These are phyloP conservation scores for Noctua janthe DNA, from an alignment of 2,888 invertebrate species.

Conservation along the genomic window DNA sequence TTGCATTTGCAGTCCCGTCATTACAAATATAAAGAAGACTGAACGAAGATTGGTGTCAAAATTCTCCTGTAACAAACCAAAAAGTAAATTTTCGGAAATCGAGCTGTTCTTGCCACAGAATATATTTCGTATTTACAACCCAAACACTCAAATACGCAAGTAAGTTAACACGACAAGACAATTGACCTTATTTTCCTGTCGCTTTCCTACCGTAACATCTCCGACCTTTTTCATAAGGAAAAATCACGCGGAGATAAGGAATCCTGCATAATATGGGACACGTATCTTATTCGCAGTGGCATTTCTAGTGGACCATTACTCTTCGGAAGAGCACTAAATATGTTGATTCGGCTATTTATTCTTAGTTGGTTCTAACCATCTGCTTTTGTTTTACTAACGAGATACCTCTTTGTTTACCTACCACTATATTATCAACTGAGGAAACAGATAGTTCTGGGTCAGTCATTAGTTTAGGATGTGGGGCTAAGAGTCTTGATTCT, in stretches of 20 bases:
- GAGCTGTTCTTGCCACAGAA: not conserved
- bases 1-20: not conserved
- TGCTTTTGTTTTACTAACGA: constrained; percentile 70
- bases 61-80: not conserved
- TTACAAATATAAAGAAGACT: not conserved
- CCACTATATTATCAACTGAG: constrained; percentile 34
- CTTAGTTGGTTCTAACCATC: constrained; percentile 63
- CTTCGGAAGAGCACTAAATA: constrained; percentile 67
- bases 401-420: constrained; percentile 49
- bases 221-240: constrained; percentile 43
- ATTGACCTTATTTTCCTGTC: constrained; percentile 51
- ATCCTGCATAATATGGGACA: constrained; percentile 46
- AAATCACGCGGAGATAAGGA: constrained; percentile 47
- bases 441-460: constrained; percentile 32
- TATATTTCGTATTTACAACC: constrained; percentile 4
- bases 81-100: not conserved
- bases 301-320: constrained; percentile 64
- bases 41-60: not conserved
- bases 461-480: constrained; percentile 18
- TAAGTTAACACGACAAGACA: constrained; percentile 41
- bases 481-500: not conserved
- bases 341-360: constrained; percentile 76
- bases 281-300: constrained; percentile 54
- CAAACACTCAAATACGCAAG: constrained; percentile 20
- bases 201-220: constrained; percentile 7